These are phyloP conservation scores for Pedionomus torquatus DNA, from an alignment of 2,113 vertebrate genomes.

Conservation along the genomic window DNA sequence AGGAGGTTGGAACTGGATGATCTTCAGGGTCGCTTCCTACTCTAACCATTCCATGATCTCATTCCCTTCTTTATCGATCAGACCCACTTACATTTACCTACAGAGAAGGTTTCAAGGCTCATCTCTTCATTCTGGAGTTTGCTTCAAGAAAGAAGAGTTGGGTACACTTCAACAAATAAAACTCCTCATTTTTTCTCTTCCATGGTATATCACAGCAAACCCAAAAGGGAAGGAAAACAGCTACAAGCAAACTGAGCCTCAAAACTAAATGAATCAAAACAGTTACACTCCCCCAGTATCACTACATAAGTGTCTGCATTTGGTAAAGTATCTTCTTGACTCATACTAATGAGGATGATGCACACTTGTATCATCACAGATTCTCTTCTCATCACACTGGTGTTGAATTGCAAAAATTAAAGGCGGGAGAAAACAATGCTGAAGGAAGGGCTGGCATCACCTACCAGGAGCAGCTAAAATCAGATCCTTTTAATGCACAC, in stretches of 20 bases:
- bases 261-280: neutral
- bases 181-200: neutral
- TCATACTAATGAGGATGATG: neutral
- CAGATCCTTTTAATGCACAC: rapidly evolving
- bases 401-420: neutral
- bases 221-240: neutral
- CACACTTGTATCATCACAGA: neutral
- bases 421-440: neutral
- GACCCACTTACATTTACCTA: neutral
- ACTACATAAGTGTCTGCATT: neutral
- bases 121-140: neutral
- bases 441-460: neutral
- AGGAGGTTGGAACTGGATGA: too few relatives aligned
- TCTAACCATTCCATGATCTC: neutral
- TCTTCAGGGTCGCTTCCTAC: too few relatives aligned
- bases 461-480: neutral
- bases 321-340: neutral
- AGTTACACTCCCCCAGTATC: neutral
- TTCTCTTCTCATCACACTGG: neutral
- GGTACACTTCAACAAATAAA: neutral
- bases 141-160: neutral
- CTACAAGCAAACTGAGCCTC: neutral
- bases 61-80: neutral
- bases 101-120: neutral
- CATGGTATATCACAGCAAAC: neutral